Conservation (phyloP, 2,113 vertebrate genomes). For the Stigmatopora nigra region DNA sequence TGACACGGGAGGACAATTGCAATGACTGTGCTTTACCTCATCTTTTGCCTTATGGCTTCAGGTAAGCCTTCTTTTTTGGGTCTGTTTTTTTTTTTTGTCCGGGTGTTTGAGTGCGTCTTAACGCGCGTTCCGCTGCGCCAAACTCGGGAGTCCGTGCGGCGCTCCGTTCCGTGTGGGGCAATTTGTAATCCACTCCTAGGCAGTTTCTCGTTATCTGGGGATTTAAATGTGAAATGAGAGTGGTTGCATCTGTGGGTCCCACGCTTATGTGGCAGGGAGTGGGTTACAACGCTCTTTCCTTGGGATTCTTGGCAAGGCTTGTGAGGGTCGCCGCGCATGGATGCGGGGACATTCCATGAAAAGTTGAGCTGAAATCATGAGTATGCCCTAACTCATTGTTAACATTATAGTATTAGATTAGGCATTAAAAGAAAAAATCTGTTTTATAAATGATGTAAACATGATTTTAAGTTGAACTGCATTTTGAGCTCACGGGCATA, state of each 20-base stretch:
- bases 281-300: neutral
- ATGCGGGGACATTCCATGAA: neutral
- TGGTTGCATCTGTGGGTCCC: neutral
- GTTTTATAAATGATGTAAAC: neutral
- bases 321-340: neutral
- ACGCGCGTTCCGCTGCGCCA: constrained; percentile 65
- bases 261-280: neutral
- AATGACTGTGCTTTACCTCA: constrained; percentile 62
- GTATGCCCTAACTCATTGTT: neutral
- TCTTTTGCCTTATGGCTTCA: constrained; percentile 68
- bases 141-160: constrained; percentile 33
- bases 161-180: neutral
- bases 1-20: constrained; percentile 12
- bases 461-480: neutral
- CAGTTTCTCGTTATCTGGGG: neutral
- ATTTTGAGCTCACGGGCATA: no score
- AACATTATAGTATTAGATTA: neutral
- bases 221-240: neutral
- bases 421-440: neutral
- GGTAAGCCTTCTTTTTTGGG: constrained; percentile 53
- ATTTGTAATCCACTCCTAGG: neutral
- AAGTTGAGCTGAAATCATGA: neutral
- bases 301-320: neutral
- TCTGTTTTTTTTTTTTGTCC: neutral
- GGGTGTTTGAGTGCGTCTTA: constrained; percentile 6